A percentile compares a stretch with the other conserved stretches of the same genome.
Conservation (phyloP, 1,140 invertebrate species). For the Drosophila simulans region DNA sequence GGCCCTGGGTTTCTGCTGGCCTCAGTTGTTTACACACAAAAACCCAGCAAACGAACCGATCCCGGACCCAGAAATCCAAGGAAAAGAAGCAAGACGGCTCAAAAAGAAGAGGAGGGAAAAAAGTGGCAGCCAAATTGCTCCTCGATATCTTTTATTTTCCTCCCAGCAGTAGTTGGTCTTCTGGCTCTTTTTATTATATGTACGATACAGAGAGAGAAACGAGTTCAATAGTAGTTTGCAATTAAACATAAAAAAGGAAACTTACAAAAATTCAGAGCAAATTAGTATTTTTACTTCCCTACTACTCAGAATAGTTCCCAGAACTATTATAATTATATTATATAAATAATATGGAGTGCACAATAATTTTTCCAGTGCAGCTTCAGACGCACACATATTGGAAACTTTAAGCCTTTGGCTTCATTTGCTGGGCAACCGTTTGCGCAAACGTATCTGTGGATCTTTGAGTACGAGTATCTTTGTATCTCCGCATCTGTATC, state of each 20-base stretch:
- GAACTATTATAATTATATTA: too few relatives aligned
- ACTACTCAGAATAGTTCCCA: too few relatives aligned
- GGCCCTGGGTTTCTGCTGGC: constrained; percentile 46
- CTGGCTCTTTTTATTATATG: constrained; percentile 53
- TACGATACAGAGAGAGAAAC: constrained; percentile 17
- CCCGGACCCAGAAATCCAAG: constrained; percentile 30
- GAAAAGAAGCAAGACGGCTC: neutral
- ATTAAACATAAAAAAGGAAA: too few relatives aligned
- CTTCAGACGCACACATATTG: constrained; percentile 29
- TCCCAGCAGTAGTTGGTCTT: constrained; percentile 65
- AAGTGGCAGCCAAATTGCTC: constrained; percentile 82
- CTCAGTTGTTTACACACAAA: constrained; percentile 71
- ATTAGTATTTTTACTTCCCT: too few relatives aligned
- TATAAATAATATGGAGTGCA: neutral
- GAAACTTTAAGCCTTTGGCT: constrained; percentile 73
- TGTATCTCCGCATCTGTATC: constrained; percentile 28
- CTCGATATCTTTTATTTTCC: constrained; percentile 82
- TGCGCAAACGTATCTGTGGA: constrained; percentile 61
- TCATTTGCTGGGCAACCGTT: constrained; percentile 72
- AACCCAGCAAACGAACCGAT: constrained; percentile 45
- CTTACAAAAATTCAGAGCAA: too few relatives aligned
- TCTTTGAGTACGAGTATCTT: constrained; percentile 27
- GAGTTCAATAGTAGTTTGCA: too few relatives aligned
- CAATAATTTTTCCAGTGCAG: constrained; percentile 23
- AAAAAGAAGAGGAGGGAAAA: constrained; percentile 36